These are phyloP conservation scores for Brevimyrus niger DNA, from an alignment of 2,113 vertebrate genomes.

Conservation along the genomic window DNA sequence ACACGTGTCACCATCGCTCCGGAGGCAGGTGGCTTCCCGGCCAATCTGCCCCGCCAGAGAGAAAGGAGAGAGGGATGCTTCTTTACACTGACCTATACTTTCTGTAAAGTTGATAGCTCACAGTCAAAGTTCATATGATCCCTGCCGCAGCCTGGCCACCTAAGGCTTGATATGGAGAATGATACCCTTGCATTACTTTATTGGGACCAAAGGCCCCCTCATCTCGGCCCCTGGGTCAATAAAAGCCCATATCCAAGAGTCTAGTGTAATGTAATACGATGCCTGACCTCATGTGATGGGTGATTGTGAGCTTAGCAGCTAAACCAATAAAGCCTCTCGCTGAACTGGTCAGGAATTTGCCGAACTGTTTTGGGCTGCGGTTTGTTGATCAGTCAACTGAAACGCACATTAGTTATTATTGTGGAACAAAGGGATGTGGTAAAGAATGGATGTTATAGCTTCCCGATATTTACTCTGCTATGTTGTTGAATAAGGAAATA, in stretches of 20 bases:
- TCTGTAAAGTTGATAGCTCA: neutral
- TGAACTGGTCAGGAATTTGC: neutral
- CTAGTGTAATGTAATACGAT: neutral
- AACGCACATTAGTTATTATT: neutral
- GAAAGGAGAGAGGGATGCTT: neutral
- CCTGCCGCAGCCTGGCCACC: neutral
- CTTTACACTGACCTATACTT: neutral
- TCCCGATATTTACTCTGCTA: neutral
- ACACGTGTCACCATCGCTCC: neutral
- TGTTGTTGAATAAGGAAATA: neutral
- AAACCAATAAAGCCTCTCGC: neutral
- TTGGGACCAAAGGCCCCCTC: conserved; percentile 1
- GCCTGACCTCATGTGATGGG: neutral
- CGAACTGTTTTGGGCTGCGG: neutral
- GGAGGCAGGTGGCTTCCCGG: neutral
- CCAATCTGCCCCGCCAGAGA: neutral
- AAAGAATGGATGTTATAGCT: neutral
- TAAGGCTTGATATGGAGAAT: neutral
- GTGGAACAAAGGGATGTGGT: neutral
- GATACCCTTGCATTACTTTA: neutral
- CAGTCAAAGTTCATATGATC: neutral
- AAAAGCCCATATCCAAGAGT: neutral
- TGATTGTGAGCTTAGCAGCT: neutral
- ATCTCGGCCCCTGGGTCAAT: neutral
- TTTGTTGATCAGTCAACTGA: neutral